Conservation (phyloP, 2,113 vertebrate genomes). For the Numenius arquata region DNA sequence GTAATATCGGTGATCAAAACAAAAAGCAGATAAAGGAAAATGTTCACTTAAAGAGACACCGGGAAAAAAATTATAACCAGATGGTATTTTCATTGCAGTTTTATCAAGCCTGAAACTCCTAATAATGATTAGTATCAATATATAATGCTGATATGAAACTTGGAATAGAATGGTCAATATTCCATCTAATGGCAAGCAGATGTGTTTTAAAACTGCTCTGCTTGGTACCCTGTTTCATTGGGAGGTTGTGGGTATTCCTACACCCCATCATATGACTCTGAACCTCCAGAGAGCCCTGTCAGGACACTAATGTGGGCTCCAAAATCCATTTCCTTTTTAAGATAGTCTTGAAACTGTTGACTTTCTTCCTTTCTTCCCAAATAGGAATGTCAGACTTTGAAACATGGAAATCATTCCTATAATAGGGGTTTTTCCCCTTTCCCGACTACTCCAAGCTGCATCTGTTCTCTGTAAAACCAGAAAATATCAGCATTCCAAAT, state of each 20-base stretch:
- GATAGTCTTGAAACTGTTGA: not conserved
- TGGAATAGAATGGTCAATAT: not conserved
- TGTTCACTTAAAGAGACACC: not conserved
- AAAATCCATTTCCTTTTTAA: not conserved
- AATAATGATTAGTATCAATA: not conserved
- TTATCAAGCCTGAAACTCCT: not conserved
- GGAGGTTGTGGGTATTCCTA: not conserved
- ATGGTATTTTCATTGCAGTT: not conserved
- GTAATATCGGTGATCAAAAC: not conserved
- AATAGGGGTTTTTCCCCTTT: not conserved
- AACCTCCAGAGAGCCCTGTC: fast-evolving
- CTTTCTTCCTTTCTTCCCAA: not conserved
- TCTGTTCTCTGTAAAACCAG: not conserved
- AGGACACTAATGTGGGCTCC: not conserved
- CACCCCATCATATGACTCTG: not conserved
- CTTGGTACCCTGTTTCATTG: not conserved
- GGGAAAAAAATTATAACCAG: not conserved
- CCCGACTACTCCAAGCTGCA: not conserved
- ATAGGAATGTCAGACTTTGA: not conserved
- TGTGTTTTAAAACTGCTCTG: not conserved
- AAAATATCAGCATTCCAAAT: not conserved
- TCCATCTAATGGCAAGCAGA: not conserved
- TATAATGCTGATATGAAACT: not conserved
- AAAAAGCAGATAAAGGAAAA: not conserved
- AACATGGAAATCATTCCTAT: not conserved